Evolutionary conservation across 1,140 invertebrate species (phyloP).

Genomic region (Battus philenor): DNA sequence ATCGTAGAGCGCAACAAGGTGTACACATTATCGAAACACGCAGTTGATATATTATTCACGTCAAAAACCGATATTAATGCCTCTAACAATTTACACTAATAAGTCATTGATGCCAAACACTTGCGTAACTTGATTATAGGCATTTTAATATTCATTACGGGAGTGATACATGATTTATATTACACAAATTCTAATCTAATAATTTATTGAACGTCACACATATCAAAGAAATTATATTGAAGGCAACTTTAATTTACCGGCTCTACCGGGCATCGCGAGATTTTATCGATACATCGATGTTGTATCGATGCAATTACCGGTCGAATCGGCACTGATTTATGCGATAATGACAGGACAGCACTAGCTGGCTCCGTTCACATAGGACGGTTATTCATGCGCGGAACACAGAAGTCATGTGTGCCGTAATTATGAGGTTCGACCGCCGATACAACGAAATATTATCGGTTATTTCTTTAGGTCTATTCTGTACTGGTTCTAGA

Average conservation of each 20-base stretch:
- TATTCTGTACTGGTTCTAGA: slow-evolving; percentile 18
- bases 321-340: slow-evolving; percentile 60
- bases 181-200: slow-evolving; percentile 36
- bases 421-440: slow-evolving; percentile 33
- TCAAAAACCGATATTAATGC: too few species aligned
- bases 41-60: too few species aligned
- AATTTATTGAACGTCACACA: slow-evolving; percentile 52
- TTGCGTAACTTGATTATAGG: too few species aligned
- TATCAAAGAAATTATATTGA: slow-evolving; percentile 51
- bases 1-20: too few species aligned
- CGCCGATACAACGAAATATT: slow-evolving; percentile 21
- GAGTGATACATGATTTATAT: slow-evolving; percentile 36
- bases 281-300: slow-evolving; percentile 35
- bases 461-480: slow-evolving; percentile 13
- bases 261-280: slow-evolving; percentile 24
- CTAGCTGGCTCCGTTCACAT: slow-evolving; percentile 39
- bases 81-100: too few species aligned
- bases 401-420: slow-evolving; percentile 53
- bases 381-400: slow-evolving; percentile 32
- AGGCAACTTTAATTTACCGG: slow-evolving; percentile 35
- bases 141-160: slow-evolving; percentile 30
- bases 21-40: too few species aligned
- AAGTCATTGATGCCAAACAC: too few species aligned
- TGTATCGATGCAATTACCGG: slow-evolving; percentile 50
- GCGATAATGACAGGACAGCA: slow-evolving; percentile 50